Evolutionary conservation across 2,888 invertebrate genomes (phyloP), one percentile per base, ranked within the genome.

Genomic region (Drosophila melanocephala): DNA sequence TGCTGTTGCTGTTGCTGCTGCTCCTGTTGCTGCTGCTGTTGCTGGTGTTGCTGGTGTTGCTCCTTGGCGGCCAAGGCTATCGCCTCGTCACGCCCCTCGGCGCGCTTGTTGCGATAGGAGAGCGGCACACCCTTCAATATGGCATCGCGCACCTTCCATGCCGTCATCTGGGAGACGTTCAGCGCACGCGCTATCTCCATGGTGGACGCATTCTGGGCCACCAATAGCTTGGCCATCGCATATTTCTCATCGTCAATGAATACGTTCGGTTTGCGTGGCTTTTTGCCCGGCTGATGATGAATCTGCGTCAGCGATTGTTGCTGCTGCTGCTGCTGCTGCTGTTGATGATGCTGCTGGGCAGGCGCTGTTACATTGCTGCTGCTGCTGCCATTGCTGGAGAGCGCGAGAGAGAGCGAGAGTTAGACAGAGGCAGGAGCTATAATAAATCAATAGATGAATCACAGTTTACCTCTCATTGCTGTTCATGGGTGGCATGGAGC

Each of bases 101-200:
- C 56, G 1, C 92, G 91, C 74, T 91, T 92, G 69, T 90, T 93
- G 53, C 93, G 93, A 89, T 93, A 93, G n/a, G 93, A 93, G 9
- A 93, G 81, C 30, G 93, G 93, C 52, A 93, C 87, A 30, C 93
- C 93, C 83, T 93, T 93, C 14, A 93, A 81, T 70, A 93, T 93
- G 75, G 93, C 93, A 83, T 93, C 93, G 26, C 93, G 91, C 63
- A 93, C 83, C 79, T 93, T 93, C 93, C 93, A 93, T 47, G 93
- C 93, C 32, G 93, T 93, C 93, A 93, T 93, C 77, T 93, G 93
- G 6, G 93, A 93, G 28, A 93, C 93, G 74, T 93, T 93, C 26
- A 93, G 66, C 3, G 92, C 91, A n/a, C 93, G 86, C 1, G 93
- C 93, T 32, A 93, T 93, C 78, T 93, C 93, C 93, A 93, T 93